Evolutionary conservation across 2,888 invertebrate genomes (phyloP), one percentile per base, ranked within the genome.

Genomic region (Drosophila quinaria): DNA sequence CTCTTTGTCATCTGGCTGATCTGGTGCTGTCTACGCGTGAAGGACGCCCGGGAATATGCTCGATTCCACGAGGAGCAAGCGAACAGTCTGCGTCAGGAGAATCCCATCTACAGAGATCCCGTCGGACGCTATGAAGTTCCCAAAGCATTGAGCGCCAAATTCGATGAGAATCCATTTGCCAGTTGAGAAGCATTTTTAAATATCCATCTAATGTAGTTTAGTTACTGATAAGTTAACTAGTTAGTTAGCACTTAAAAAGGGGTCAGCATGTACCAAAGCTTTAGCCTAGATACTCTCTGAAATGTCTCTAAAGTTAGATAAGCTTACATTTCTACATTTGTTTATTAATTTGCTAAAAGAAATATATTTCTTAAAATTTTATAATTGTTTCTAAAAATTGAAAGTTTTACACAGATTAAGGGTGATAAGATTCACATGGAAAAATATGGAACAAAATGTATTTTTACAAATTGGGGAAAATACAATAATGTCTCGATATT

Each of bases 61-160:
- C 93, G 93, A 62, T 95, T 95, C 69, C 90, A 93, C 37, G 93
- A 94, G 79, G 93, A 94, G 46, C 70, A 70, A 41, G 49, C 39
- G 0, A 78, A 61, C 0, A 55, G 49, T 17, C 60, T 73, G 10
- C 60, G 73, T 4, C 86, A 87, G 59, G 84, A 81, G 39, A 87
- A 87, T 67, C 96, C 96, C 0, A 83, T 96, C 66, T 96, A 95
- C 77, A 94, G 93, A 74, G 94, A 95, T n/a, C 95, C 95, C 1
- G 93, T 94, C 15, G 93, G 93, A 0, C 92, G 93, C 59, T 95
- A 94, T 77, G 91, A 91, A 68, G 93, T 95, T 67, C 95, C 95
- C 4, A 65, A 67, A 6, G 69, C 61, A 0, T 31, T 90, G 22
- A 88, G 81, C n/a, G 41, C 5, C 0, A 75, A 83, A 1, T 70